Conservation (phyloP, 2,888 invertebrate genomes). For the Cosmorhoe ocellata region DNA sequence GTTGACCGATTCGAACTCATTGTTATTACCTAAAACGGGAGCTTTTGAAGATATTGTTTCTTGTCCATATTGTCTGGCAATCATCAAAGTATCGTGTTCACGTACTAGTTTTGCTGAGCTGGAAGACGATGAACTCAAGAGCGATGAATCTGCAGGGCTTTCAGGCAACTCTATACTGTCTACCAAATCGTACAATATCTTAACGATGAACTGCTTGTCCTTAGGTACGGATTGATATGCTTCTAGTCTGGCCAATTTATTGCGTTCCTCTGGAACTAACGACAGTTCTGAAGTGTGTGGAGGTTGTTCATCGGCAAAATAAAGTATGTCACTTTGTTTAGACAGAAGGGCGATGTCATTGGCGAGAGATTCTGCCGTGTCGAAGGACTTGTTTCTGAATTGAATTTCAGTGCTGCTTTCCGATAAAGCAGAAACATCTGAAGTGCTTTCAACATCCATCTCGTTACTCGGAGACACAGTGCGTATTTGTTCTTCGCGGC, state of each 20-base stretch:
- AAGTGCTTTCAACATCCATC: constrained; percentile 23
- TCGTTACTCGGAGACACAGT: constrained; percentile 53
- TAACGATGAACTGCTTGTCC: constrained; percentile 51
- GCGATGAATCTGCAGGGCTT: constrained; percentile 7
- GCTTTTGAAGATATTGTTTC: constrained; percentile 35
- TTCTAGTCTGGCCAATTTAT: constrained; percentile 37
- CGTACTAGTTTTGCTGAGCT: constrained; percentile 8
- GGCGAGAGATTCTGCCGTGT: neutral
- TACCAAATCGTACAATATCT: constrained; percentile 50
- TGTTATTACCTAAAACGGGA: neutral
- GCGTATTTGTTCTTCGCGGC: constrained; percentile 57
- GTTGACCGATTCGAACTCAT: constrained; percentile 15
- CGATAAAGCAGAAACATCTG: neutral
- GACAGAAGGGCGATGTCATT: neutral
- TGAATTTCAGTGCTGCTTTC: constrained; percentile 8
- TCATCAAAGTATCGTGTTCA: neutral
- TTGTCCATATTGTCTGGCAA: constrained; percentile 45
- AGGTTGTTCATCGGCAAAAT: constrained; percentile 6
- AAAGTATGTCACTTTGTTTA: constrained; percentile 26
- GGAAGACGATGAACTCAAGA: constrained; percentile 9
- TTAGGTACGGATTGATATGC: constrained; percentile 36
- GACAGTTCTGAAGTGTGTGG: constrained; percentile 41
- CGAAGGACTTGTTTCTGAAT: constrained; percentile 1
- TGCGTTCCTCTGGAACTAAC: constrained; percentile 48
- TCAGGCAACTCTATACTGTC: constrained; percentile 35